These are phyloP conservation scores for Aspidiotus rigidus DNA, from an alignment of 2,888 invertebrate genomes.

Conservation along the genomic window DNA sequence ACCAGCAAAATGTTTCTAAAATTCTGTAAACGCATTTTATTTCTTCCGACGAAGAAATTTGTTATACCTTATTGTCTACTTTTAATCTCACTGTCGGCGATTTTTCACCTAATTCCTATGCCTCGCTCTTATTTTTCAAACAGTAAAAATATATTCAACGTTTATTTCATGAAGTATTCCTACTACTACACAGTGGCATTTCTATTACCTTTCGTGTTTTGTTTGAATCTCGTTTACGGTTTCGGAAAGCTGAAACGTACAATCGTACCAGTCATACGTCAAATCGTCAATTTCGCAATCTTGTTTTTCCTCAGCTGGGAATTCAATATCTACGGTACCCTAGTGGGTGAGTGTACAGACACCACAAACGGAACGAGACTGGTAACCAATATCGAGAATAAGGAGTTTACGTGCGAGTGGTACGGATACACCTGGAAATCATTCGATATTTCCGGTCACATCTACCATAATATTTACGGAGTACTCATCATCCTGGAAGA, in stretches of 20 bases:
- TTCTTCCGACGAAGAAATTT: neutral
- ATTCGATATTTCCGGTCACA: conserved; percentile 3
- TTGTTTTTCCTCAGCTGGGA: neutral
- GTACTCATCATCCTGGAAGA: conserved; percentile 1
- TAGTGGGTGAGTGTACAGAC: neutral
- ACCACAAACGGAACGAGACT: neutral
- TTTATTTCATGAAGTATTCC: neutral
- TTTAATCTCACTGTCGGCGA: neutral
- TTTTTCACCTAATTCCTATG: neutral
- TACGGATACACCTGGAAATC: neutral
- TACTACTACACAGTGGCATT: neutral
- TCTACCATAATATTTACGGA: neutral
- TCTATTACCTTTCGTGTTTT: neutral
- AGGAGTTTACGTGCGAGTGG: neutral
- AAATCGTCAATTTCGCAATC: neutral
- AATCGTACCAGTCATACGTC: neutral
- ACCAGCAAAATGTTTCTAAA: neutral
- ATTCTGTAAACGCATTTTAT: neutral
- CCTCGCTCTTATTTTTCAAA: neutral
- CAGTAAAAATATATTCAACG: neutral
- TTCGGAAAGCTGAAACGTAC: neutral
- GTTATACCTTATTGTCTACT: neutral
- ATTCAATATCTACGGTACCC: neutral
- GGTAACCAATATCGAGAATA: neutral
- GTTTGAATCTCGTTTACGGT: neutral